Percentiles rank a stretch among this genome's conserved stretches.
phyloP scores from a whole-genome alignment of 2,888 invertebrate species.

The Macropis europaea region DNA sequence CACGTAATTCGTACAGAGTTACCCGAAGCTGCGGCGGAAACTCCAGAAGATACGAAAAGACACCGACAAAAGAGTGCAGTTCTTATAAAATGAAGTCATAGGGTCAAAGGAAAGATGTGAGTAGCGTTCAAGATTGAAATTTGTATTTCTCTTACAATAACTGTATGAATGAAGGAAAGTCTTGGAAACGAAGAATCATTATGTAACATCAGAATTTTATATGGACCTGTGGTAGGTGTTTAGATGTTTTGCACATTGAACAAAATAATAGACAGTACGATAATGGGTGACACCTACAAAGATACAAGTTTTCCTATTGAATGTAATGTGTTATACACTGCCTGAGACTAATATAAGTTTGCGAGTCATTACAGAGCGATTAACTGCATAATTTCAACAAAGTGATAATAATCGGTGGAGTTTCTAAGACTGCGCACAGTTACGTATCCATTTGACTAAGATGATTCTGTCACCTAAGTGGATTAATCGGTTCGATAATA shows the following conservation, averaged over 20 bases:
- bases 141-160: not conserved
- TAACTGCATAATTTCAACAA: no score
- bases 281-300: slow-evolving; percentile 15
- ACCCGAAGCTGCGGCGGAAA: not conserved
- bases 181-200: slow-evolving; percentile 15
- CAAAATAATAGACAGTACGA: slow-evolving; percentile 10
- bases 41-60: not conserved
- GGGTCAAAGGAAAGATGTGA: not conserved
- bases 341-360: no score
- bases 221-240: slow-evolving; percentile 36
- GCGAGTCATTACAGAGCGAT: no score
- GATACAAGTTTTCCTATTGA: not conserved
- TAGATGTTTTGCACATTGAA: slow-evolving; percentile 8
- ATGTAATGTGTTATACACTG: not conserved
- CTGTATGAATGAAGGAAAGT: not conserved
- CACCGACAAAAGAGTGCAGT: not conserved
- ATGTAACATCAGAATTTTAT: slow-evolving; percentile 47
- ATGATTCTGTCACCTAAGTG: no score
- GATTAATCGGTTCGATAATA: no score
- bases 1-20: not conserved
- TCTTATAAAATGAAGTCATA: not conserved
- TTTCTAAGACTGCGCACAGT: no score
- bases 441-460: no score
- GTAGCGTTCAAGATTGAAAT: not conserved
- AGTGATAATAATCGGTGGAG: no score